phyloP scores from a whole-genome alignment of 2,888 invertebrate species.

The Agriopis aurantiaria region DNA sequence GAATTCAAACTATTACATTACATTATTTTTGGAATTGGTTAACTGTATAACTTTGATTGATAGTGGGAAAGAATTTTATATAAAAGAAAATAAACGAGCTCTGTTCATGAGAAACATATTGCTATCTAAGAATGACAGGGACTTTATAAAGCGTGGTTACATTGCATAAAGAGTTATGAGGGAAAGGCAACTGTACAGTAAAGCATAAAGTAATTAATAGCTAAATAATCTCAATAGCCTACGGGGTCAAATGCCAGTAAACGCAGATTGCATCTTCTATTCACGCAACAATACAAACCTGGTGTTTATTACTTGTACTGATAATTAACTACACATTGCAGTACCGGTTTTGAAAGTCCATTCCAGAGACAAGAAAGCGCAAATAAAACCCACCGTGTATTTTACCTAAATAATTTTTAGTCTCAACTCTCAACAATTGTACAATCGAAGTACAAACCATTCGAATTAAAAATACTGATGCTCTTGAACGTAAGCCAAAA shows the following conservation, averaged over 20 bases:
- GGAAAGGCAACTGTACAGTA: conserved; percentile 12
- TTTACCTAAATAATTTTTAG: conserved; percentile 29
- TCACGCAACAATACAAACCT: conserved; percentile 57
- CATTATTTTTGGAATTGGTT: conserved; percentile 19
- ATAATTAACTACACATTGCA: conserved; percentile 60
- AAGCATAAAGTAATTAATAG: conserved; percentile 50
- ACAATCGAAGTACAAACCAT: conserved; percentile 61
- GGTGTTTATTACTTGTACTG: conserved; percentile 55
- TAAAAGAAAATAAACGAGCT: conserved; percentile 9
- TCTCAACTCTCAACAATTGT: conserved; percentile 50
- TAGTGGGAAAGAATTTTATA: conserved; percentile 13
- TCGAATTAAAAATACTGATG: conserved; percentile 67
- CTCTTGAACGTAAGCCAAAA: conserved; percentile 76
- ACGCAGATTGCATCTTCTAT: conserved; percentile 68
- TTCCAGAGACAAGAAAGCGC: conserved; percentile 24
- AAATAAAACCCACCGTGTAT: conserved; percentile 13
- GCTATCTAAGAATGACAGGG: conserved; percentile 1
- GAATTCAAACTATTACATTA: conserved; percentile 32
- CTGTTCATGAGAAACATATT: conserved; percentile 5
- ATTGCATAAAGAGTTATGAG: conserved; percentile 8
- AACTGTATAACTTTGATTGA: conserved; percentile 14
- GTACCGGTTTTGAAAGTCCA: conserved; percentile 55
- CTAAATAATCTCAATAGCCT: conserved; percentile 57
- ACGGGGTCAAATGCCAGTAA: conserved; percentile 69
- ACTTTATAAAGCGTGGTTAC: background rate